Percentiles rank a stretch among this genome's conserved stretches.
Conservation (phyloP, 1,140 invertebrate species). For the Ips nitidus region DNA sequence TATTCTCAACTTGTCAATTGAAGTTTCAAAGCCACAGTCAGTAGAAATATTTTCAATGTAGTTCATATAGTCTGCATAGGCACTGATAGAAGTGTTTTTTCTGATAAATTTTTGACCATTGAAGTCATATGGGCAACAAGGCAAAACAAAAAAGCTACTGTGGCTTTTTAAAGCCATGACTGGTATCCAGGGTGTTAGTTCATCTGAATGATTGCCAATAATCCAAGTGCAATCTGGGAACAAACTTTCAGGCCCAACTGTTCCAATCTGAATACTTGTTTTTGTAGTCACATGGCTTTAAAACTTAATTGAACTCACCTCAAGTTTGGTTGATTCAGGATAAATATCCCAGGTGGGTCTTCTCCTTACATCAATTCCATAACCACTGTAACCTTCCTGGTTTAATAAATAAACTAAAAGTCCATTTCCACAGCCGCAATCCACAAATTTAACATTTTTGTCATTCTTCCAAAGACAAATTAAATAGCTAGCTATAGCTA, state of each 20-base stretch:
- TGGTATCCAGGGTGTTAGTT: constrained; percentile 97
- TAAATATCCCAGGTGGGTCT: constrained; percentile 90
- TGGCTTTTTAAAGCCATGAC: constrained; percentile 79
- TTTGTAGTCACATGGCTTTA: background rate
- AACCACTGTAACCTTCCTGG: constrained; percentile 81
- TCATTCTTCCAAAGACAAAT: constrained; percentile 73
- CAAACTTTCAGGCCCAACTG: constrained; percentile 58
- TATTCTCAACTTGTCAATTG: constrained; percentile 85
- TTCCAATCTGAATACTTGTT: constrained; percentile 48
- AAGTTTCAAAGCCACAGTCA: constrained; percentile 74
- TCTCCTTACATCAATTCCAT: constrained; percentile 86
- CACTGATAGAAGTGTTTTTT: constrained; percentile 65
- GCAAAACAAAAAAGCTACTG: constrained; percentile 85
- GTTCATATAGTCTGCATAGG: constrained; percentile 82
- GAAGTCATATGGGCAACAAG: constrained; percentile 94
- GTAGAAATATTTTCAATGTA: constrained; percentile 72
- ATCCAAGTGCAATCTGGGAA: constrained; percentile 88
- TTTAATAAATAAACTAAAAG: constrained; percentile 86
- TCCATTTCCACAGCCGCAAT: constrained; percentile 97
- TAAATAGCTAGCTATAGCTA: constrained; percentile 92
- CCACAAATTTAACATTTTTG: constrained; percentile 75
- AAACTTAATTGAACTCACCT: constrained; percentile 43
- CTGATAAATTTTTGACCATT: constrained; percentile 80
- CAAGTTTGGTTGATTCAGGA: constrained; percentile 55
- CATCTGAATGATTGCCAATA: constrained; percentile 98